These are phyloP conservation scores for Ariolimax columbianus DNA, from an alignment of 2,888 invertebrate species.

Conservation along the genomic window DNA sequence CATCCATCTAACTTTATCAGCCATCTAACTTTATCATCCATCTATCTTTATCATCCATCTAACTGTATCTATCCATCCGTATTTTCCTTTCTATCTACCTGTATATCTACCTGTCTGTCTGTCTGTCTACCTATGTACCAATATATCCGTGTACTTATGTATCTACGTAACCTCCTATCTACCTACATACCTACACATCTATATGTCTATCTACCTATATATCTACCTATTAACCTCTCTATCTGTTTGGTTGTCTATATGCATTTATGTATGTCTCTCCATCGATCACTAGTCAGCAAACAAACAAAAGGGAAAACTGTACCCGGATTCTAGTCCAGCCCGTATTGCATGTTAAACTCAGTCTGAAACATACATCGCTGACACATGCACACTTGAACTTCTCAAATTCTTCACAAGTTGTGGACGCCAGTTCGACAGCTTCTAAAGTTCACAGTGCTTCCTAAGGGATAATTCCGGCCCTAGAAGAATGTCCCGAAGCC, in stretches of 20 bases:
- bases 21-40: too few relatives aligned
- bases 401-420: slow-evolving; percentile 14
- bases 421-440: too few relatives aligned
- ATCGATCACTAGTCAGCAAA: too few relatives aligned
- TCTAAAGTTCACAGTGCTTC: too few relatives aligned
- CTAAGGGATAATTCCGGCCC: too few relatives aligned
- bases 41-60: too few relatives aligned
- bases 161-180: slow-evolving; percentile 11
- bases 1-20: too few relatives aligned
- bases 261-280: not conserved
- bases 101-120: slow-evolving; percentile 1
- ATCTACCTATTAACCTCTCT: not conserved
- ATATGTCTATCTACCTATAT: not conserved
- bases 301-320: too few relatives aligned
- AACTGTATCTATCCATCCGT: too few relatives aligned
- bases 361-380: not conserved
- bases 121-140: not conserved
- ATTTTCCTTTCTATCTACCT: too few relatives aligned
- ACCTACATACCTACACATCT: slow-evolving; percentile 2
- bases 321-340: not conserved
- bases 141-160: slow-evolving; percentile 1
- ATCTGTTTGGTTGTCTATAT: slow-evolving; percentile 2
- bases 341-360: not conserved
- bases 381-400: not conserved
- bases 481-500: too few relatives aligned